These are phyloP conservation scores for Chelmon rostratus DNA, from an alignment of 2,797 vertebrate genomes.

Conservation along the genomic window DNA sequence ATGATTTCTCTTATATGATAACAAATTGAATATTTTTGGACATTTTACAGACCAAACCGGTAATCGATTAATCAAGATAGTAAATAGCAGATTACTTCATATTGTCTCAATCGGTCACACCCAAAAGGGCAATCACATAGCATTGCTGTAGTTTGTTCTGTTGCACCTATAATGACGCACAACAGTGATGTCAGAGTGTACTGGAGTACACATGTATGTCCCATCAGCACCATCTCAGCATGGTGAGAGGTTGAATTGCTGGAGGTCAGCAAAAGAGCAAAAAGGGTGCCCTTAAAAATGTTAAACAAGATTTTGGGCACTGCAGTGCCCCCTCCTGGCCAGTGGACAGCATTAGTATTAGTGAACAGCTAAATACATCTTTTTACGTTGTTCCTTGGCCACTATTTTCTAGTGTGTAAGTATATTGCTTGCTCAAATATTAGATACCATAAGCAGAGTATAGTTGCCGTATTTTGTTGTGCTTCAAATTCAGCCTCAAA, in stretches of 20 bases:
- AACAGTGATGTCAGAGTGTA: neutral
- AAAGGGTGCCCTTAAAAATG: too few relatives aligned
- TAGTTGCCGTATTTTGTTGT: neutral
- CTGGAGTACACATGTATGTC: neutral
- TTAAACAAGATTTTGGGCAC: neutral
- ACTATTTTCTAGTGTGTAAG: neutral
- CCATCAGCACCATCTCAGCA: neutral
- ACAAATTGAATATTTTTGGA: neutral
- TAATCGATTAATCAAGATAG: neutral
- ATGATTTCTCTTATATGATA: neutral
- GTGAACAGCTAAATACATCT: neutral
- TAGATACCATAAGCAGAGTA: neutral
- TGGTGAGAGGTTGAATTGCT: neutral
- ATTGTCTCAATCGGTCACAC: neutral
- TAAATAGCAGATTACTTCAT: neutral
- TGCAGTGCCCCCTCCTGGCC: constrained; percentile 10
- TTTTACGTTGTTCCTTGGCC: neutral
- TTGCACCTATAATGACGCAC: neutral
- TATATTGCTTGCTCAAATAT: neutral
- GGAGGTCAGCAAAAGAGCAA: too few relatives aligned
- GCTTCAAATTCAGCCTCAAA: neutral
- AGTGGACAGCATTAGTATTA: neutral
- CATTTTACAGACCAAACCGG: neutral
- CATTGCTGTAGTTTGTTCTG: neutral
- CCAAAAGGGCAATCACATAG: neutral